These are phyloP conservation scores for Sinelater perroti DNA, from an alignment of 2,888 invertebrate genomes.

Conservation along the genomic window DNA sequence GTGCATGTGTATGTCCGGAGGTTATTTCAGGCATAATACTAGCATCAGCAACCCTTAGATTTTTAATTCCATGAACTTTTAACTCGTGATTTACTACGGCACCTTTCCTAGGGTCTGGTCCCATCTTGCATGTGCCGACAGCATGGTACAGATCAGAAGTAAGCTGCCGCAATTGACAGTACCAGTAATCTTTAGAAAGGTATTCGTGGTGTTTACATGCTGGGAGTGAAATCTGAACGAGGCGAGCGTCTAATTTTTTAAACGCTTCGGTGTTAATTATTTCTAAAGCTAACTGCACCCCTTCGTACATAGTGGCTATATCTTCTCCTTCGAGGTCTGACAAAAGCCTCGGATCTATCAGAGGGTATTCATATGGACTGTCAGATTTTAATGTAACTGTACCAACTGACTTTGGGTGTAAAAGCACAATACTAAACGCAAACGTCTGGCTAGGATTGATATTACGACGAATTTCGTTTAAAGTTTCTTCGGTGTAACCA, in stretches of 20 bases:
- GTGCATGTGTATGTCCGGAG: slow-evolving; percentile 76
- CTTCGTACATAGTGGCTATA: slow-evolving; percentile 65
- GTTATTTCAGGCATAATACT: slow-evolving; percentile 72
- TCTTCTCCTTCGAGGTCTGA: slow-evolving; percentile 61
- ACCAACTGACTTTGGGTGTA: slow-evolving; percentile 64
- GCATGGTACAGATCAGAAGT: slow-evolving; percentile 35
- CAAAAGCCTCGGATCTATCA: slow-evolving; percentile 74
- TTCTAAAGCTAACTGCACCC: slow-evolving; percentile 56
- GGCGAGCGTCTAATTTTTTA: slow-evolving; percentile 61
- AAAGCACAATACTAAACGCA: slow-evolving; percentile 57
- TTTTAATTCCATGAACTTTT: slow-evolving; percentile 71
- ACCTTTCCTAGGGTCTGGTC: slow-evolving; percentile 23
- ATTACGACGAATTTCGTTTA: slow-evolving; percentile 56
- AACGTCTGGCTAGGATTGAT: slow-evolving; percentile 11
- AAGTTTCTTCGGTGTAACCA: slow-evolving; percentile 44
- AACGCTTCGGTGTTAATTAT: slow-evolving; percentile 64
- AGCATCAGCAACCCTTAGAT: slow-evolving; percentile 74
- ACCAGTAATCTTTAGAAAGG: slow-evolving; percentile 41
- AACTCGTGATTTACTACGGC: slow-evolving; percentile 32
- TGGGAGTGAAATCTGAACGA: slow-evolving; percentile 43
- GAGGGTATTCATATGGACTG: slow-evolving; percentile 70
- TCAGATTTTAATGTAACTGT: slow-evolving; percentile 62
- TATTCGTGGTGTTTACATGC: slow-evolving; percentile 25
- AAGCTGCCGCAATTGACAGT: slow-evolving; percentile 40
- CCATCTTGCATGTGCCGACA: slow-evolving; percentile 41